phyloP scores from a whole-genome alignment of 2,797 vertebrate genomes.

The Hafferia zeledoni region DNA sequence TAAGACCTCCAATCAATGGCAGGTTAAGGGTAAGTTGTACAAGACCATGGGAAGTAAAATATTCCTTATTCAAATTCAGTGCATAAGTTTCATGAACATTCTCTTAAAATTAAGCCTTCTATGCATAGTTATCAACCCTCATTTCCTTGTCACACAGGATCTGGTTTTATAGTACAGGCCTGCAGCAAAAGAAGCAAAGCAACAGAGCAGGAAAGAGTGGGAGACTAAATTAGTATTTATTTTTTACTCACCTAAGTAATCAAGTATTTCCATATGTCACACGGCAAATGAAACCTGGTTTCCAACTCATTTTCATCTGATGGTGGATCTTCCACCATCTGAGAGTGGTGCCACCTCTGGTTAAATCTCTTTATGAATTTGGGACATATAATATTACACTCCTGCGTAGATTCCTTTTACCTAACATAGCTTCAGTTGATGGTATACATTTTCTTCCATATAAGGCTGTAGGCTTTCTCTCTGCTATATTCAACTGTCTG shows the following conservation, averaged over 20 bases:
- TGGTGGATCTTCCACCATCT: not conserved
- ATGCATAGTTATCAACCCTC: not conserved
- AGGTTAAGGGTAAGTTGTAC: not conserved
- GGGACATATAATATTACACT: not conserved
- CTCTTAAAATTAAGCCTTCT: not conserved
- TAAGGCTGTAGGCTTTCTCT: not conserved
- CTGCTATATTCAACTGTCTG: not conserved
- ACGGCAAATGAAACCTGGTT: not conserved
- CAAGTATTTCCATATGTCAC: slow-evolving; percentile 7
- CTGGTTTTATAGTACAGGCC: not conserved
- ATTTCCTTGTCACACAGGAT: not conserved
- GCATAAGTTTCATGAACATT: not conserved
- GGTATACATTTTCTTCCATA: not conserved
- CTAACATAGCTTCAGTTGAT: not conserved
- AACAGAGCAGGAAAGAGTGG: not conserved
- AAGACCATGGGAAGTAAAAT: not conserved
- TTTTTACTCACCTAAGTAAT: not conserved
- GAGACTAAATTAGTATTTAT: slow-evolving; percentile 10
- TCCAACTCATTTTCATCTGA: not conserved
- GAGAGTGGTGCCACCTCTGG: not conserved
- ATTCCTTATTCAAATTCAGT: not conserved
- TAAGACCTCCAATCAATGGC: not conserved
- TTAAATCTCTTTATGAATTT: not conserved
- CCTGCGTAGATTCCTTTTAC: not conserved
- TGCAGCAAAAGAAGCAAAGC: slow-evolving; percentile 13